phyloP scores from a whole-genome alignment of 2,888 invertebrate genomes.

The Morinoia aosen region DNA sequence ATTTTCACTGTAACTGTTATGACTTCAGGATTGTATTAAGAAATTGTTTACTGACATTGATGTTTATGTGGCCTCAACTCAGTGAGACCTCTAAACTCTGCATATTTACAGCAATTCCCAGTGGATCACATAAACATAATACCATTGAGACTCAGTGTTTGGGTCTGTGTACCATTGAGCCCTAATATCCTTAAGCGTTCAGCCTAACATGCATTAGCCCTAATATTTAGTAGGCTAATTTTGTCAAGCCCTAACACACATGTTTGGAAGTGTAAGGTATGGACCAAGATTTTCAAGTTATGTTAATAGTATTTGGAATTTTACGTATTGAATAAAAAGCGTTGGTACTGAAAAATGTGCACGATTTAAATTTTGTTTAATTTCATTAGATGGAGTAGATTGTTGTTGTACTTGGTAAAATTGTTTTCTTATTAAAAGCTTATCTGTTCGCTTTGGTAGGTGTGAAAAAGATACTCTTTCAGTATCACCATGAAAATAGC shows the following conservation, averaged over 20 bases:
- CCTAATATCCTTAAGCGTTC: background rate
- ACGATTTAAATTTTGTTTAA: background rate
- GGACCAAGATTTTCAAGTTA: background rate
- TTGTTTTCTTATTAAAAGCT: background rate
- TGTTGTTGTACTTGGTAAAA: background rate
- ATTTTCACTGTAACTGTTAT: too few relatives aligned
- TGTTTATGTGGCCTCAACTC: too few relatives aligned
- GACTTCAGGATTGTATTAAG: too few relatives aligned
- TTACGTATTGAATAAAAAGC: background rate
- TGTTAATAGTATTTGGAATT: background rate
- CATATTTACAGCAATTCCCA: too few relatives aligned
- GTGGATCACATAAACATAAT: too few relatives aligned
- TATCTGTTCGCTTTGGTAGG: too few relatives aligned
- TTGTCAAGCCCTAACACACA: background rate
- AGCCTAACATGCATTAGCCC: background rate
- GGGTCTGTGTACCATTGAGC: background rate
- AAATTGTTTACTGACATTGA: too few relatives aligned
- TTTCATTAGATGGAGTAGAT: background rate
- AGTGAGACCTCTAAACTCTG: too few relatives aligned
- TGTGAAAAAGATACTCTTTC: too few relatives aligned
- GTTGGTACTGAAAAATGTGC: background rate
- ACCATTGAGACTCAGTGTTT: background rate
- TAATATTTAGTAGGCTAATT: background rate
- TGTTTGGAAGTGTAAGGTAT: background rate
- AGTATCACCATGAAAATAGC: too few relatives aligned